These are phyloP conservation scores for Larimichthys polyactis DNA, from an alignment of 2,113 vertebrate genomes.

Conservation along the genomic window DNA sequence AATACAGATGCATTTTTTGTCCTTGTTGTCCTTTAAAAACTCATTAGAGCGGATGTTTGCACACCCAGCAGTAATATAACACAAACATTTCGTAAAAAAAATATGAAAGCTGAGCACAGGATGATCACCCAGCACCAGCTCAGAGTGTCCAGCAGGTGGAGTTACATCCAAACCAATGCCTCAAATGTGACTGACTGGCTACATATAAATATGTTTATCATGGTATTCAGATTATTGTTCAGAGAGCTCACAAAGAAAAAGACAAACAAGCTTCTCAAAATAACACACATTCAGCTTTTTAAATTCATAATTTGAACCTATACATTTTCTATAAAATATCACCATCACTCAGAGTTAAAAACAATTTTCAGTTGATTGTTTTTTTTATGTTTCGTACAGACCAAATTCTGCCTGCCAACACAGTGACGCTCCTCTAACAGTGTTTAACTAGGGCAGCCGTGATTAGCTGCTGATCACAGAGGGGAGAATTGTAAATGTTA, in stretches of 20 bases:
- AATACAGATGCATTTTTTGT: too few relatives aligned
- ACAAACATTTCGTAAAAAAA: neutral
- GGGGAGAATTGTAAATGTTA: slow-evolving; percentile 67
- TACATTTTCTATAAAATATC: neutral
- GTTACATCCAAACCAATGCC: slow-evolving; percentile 83
- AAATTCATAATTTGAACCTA: neutral
- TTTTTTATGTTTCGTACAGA: neutral
- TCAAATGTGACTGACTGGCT: neutral
- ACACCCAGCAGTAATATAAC: neutral
- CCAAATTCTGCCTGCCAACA: slow-evolving; percentile 24
- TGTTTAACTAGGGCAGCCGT: slow-evolving; percentile 85
- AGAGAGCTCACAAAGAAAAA: neutral
- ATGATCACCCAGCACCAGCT: slow-evolving; percentile 73
- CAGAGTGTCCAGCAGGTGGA: slow-evolving; percentile 91
- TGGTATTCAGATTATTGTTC: neutral
- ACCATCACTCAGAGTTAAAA: neutral
- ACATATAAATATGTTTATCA: neutral
- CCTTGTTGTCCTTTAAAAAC: too few relatives aligned
- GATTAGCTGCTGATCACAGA: slow-evolving; percentile 76
- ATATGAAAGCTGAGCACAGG: neutral
- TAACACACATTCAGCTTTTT: neutral
- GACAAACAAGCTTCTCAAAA: neutral
- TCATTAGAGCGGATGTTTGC: neutral
- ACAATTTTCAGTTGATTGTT: neutral
- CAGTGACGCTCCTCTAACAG: slow-evolving; percentile 68